These are phyloP conservation scores for Tetraodon nigroviridis DNA, from an alignment of 2,113 vertebrate species.

Conservation along the genomic window DNA sequence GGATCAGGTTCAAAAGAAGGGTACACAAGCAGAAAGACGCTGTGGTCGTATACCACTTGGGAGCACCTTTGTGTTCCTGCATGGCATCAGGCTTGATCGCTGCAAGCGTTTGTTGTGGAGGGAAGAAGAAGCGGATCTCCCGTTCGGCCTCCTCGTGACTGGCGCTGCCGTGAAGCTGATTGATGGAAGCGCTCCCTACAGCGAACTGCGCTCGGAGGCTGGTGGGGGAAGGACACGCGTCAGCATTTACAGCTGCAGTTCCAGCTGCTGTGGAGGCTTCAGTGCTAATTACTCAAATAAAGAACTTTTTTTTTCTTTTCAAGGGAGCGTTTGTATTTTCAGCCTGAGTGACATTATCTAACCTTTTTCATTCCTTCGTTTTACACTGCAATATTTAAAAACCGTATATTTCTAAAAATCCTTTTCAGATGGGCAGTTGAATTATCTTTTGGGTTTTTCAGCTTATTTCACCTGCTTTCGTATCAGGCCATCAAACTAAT, in stretches of 20 bases:
- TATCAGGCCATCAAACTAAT: too few relatives aligned
- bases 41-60: background rate
- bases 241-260: background rate
- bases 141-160: conserved; percentile 61
- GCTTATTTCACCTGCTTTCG: too few relatives aligned
- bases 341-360: too few relatives aligned
- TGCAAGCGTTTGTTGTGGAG: conserved; percentile 71
- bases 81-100: conserved; percentile 75
- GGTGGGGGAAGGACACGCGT: background rate
- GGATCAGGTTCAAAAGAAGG: background rate
- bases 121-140: conserved; percentile 77
- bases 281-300: background rate
- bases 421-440: background rate
- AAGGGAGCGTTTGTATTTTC: too few relatives aligned
- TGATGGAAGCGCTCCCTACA: conserved; percentile 56
- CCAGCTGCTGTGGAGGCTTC: background rate
- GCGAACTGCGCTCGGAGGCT: conserved; percentile 71
- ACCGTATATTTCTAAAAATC: too few relatives aligned
- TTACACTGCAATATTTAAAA: too few relatives aligned
- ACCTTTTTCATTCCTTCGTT: too few relatives aligned
- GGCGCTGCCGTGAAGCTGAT: conserved; percentile 75
- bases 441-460: too few relatives aligned
- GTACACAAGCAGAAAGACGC: background rate
- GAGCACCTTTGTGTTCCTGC: conserved; percentile 68
- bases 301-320: background rate